Base-by-base conservation (phyloP, 2,113 vertebrate genomes). In the Corapipo altera region DNA sequence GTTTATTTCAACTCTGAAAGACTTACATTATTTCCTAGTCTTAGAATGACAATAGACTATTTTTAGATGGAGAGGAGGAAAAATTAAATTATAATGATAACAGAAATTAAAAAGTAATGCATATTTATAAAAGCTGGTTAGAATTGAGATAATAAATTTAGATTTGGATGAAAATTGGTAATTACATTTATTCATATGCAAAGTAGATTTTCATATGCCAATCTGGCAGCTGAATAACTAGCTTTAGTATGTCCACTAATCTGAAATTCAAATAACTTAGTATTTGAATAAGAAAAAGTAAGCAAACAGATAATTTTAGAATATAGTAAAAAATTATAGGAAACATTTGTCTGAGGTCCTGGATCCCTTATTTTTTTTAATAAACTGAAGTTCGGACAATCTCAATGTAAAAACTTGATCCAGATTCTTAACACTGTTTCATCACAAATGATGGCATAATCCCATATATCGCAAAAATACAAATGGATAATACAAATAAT, bases 211-310 rank as follows among this genome's bases (percentile, higher is more conserved):
- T 84, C 8, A 37, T 64, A 44, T 71, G 48, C 39, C 57, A 87
- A 27, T 95, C 57, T 81, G 11, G 26, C 26, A 70, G 32, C 37
- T 92, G 55, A 89, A 87, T 84, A 81, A 62, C 73, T 74, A 81
- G 20, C 33, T 77, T 62, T 43, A 71, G 26, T 46, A 51, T 71
- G 58, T 64, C 81, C 73, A 9, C 57, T 72, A 55, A 81, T 72
- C 61, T 94, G 73, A 89, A 95, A 89, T 89, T 74, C n/a, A 89
- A 93, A 93, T 71, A 87, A 75, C 77, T 39, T 20, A 24, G 28
- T 70, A 88, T 66, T 86, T 89, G 61, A 18, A 48, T 75, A 82
- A 66, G 57, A 69, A 9, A 52, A 87, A 75, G 58, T 64, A 96
- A 94, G 23, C 26, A 93, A 91, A 85, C 5, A 89, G 48, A 65